Evolutionary conservation across 2,797 vertebrate species (phyloP), one percentile per base, ranked within the genome.

Genomic region (Syngnathus rostellatus): DNA sequence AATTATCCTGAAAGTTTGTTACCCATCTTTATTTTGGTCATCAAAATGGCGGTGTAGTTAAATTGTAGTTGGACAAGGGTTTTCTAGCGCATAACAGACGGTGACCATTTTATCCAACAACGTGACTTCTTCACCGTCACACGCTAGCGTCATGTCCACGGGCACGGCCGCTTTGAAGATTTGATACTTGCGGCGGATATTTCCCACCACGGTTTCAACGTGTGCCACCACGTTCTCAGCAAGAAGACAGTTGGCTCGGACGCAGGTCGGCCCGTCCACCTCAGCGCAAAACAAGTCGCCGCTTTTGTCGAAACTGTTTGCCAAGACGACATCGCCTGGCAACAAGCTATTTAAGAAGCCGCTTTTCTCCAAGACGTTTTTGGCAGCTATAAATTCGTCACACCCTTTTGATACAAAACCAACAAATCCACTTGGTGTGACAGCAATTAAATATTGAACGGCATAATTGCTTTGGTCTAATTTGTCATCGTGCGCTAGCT

Each of bases 1-100:
- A 21, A 11, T 53, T 10, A 53, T 53, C 50, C 10, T 53, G 1
- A 5, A 65, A 79, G 31, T 69, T 45, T 10, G 2, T 53, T 53
- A 10, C n/a, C 50, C n/a, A 10, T 9, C 9, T 53, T 53, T 53
- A 53, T 53, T 53, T 21, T 4, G 3, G 50, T n/a, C 0, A 17
- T 48, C 46, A 48, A 48, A 48, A 48, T 48, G 17, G 16, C 5
- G 5, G 45, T 16, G 43, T 40, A 51, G 57, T 59, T 39, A 39
- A 59, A 59, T 19, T 59, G 5, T 38, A n/a, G 17, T n/a, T n/a
- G 16, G 37, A 40, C 37, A 59, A 39, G 9, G 38, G 37, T 59
- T 59, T 5, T 38, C 17, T 38, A 59, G 9, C 16, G 58, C 58
- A 17, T 39, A 59, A 11, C 57, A 59, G 38, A 60, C 38, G 5